Evolutionary conservation across 2,113 vertebrate genomes (phyloP).

Genomic region (Hydropotes inermis): DNA sequence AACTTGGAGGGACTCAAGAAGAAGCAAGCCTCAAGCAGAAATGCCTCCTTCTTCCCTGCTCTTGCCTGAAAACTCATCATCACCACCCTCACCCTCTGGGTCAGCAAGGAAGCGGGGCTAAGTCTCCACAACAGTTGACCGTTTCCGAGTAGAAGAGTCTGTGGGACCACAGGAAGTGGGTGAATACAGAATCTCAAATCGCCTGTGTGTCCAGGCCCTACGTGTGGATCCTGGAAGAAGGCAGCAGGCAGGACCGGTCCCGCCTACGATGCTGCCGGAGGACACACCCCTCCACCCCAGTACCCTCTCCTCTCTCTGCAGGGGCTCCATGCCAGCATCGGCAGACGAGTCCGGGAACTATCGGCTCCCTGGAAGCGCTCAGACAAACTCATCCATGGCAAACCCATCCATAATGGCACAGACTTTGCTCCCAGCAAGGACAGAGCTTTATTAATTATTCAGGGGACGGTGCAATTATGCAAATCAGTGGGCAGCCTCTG

Average conservation of each 20-base stretch:
- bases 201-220: not conserved
- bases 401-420: slow-evolving; percentile 66
- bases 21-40: not conserved
- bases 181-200: not conserved
- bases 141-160: not conserved
- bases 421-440: slow-evolving; percentile 75
- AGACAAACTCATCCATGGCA: slow-evolving; percentile 44
- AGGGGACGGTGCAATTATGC: slow-evolving; percentile 70
- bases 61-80: not conserved
- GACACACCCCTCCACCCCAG: not conserved
- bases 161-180: not conserved
- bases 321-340: slow-evolving; percentile 11
- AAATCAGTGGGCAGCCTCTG: slow-evolving; percentile 69
- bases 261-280: fast-evolving
- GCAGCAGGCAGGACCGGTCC: not conserved
- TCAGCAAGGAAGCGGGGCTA: not conserved
- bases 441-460: slow-evolving; percentile 80
- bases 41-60: not conserved
- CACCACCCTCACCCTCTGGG: not conserved
- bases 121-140: not conserved
- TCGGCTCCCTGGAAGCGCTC: not conserved
- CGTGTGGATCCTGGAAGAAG: not conserved
- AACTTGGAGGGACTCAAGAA: not conserved
- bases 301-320: slow-evolving; percentile 3
- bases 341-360: not conserved